A percentile compares a stretch with the other conserved stretches of the same genome.
These are phyloP conservation scores for Achroia grisella DNA, from an alignment of 1,140 invertebrate genomes.

Conservation along the genomic window DNA sequence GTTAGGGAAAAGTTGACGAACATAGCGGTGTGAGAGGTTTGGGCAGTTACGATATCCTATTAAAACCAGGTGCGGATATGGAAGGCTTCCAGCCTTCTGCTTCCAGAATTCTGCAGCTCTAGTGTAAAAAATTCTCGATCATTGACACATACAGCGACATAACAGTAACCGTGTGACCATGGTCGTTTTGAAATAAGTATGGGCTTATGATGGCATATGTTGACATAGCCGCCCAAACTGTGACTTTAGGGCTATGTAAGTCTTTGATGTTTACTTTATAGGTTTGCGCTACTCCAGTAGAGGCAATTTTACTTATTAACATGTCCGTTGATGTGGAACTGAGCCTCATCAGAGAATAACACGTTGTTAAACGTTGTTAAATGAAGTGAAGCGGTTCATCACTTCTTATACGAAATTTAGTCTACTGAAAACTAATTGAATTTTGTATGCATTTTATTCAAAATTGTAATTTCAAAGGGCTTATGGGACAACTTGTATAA, in stretches of 20 bases:
- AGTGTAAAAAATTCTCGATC: conserved; percentile 21
- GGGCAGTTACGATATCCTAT: too few relatives aligned
- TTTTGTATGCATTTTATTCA: too few relatives aligned
- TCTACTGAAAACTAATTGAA: too few relatives aligned
- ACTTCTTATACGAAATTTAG: too few relatives aligned
- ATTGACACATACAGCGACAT: conserved; percentile 19
- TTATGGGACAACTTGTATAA: too few relatives aligned
- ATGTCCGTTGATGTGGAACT: not conserved
- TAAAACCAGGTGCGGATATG: too few relatives aligned
- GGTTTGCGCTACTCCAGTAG: not conserved
- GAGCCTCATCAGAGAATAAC: not conserved
- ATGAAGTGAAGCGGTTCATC: too few relatives aligned
- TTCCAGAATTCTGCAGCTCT: too few relatives aligned
- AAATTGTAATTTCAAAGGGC: too few relatives aligned
- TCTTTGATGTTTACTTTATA: not conserved
- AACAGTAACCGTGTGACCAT: conserved; percentile 18
- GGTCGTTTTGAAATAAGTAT: conserved; percentile 20
- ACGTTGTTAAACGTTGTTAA: not conserved
- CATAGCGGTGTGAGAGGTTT: too few relatives aligned
- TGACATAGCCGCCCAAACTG: not conserved
- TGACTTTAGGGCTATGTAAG: not conserved
- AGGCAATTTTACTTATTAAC: not conserved
- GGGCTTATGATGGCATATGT: conserved; percentile 17
- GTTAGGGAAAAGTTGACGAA: too few relatives aligned
- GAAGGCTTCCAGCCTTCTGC: too few relatives aligned